Evolutionary conservation across 2,113 vertebrate species (phyloP).

Genomic region (Daphoenositta chrysoptera): DNA sequence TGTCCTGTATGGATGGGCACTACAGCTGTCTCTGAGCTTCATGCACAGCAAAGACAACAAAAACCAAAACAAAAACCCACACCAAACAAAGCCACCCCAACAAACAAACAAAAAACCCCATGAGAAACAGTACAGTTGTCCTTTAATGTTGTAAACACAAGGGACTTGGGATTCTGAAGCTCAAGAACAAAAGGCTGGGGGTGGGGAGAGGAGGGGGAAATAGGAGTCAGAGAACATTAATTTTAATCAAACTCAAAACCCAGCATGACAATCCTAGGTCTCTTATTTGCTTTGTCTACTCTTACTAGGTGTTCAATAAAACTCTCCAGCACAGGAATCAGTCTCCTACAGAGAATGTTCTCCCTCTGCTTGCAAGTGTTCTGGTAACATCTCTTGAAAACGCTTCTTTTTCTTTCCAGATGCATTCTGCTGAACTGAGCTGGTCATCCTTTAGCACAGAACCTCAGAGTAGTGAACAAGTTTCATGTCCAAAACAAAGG

Average conservation of each 20-base stretch:
- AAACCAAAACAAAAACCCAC: not conserved
- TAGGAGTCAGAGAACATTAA: not conserved
- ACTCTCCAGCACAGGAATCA: not conserved
- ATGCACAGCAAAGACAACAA: not conserved
- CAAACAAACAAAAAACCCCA: not conserved
- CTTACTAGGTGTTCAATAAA: not conserved
- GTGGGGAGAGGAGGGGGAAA: rapidly evolving
- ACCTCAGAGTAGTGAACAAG: not conserved
- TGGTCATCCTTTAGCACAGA: not conserved
- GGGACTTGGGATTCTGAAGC: not conserved
- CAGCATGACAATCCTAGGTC: not conserved
- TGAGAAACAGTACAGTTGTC: not conserved
- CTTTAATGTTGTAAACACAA: not conserved
- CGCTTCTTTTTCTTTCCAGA: not conserved
- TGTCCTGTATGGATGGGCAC: not conserved
- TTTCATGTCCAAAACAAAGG: not conserved
- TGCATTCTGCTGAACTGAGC: not conserved
- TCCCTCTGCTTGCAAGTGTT: not conserved
- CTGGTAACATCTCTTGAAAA: not conserved
- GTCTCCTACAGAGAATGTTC: not conserved
- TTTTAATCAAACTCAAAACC: not conserved
- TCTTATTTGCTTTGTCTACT: not conserved
- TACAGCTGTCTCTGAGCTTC: not conserved
- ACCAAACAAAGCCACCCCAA: not conserved
- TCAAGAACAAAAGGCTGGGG: not conserved